Percentiles rank a stretch among this genome's conserved stretches.
phyloP scores from a whole-genome alignment of 2,888 invertebrate genomes.

The Chymomyza procnemis region DNA sequence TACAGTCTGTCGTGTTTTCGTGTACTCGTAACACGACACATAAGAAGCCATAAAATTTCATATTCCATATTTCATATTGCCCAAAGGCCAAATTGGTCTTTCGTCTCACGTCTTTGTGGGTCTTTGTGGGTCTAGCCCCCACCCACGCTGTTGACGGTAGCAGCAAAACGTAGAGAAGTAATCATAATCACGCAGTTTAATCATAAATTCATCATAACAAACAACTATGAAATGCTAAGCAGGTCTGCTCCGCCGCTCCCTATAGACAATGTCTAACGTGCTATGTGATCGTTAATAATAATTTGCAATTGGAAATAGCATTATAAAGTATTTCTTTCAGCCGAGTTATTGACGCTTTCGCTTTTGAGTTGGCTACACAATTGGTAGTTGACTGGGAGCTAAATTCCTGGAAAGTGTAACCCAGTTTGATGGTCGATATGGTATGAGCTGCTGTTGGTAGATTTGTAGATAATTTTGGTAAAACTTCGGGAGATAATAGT shows the following conservation, averaged over 20 bases:
- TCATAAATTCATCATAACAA: slow-evolving; percentile 71
- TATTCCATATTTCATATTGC: slow-evolving; percentile 68
- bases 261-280: slow-evolving; percentile 18
- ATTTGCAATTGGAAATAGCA: not conserved
- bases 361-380: not conserved
- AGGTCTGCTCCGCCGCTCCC: slow-evolving; percentile 56
- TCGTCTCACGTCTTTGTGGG: slow-evolving; percentile 55
- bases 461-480: no score
- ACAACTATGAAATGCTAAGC: slow-evolving; percentile 54
- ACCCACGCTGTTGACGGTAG: slow-evolving; percentile 20
- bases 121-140: slow-evolving; percentile 27
- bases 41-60: slow-evolving; percentile 48
- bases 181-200: slow-evolving; percentile 66
- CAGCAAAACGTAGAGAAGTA: not conserved
- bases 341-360: not conserved
- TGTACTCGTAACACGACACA: slow-evolving; percentile 60
- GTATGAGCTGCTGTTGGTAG: no score
- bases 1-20: slow-evolving; percentile 53
- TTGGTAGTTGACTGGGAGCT: not conserved
- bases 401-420: not conserved
- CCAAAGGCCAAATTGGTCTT: slow-evolving; percentile 32
- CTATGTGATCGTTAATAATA: not conserved
- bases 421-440: no score
- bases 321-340: not conserved
- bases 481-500: no score